Evolutionary conservation across 2,888 invertebrate genomes (phyloP), one percentile per base, ranked within the genome.

Genomic region (Cryptophagus acutangulus): DNA sequence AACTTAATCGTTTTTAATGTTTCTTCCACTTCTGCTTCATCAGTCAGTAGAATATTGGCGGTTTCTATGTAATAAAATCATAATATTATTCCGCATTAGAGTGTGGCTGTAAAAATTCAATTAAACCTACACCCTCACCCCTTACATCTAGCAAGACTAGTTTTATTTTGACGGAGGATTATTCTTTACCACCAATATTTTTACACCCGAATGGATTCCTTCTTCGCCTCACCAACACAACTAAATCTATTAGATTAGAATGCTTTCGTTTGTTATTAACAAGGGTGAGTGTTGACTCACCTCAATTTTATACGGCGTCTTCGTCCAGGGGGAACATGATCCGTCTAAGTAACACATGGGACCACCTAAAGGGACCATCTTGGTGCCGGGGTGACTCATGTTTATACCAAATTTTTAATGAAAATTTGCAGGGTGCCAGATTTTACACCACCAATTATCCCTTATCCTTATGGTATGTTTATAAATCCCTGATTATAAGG

Each of bases 251-350:
- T 52, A 49, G 52, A 52, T 52, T 52, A 52, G 41, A 38, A 38
- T 48, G 52, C 52, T 52, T 50, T 49, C 48, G 40, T 50, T 52
- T 52, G 43, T 51, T 51, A 51, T 51, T 50, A 49, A 44, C 46
- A 38, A 39, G 43, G 48, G 29, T 33, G 31, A 39, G 47, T 50
- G 52, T 52, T 52, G 52, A 52, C 51, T 51, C 47, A 52, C 51
- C 51, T 49, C 39, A 33, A 37, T 45, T 31, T 31, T 31, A 8
- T 31, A 31, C 12, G 16, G 31, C 15, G 16, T 31, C 31, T 16
- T 3, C n/a, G 5, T 5, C 12, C 8, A 31, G n/a, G 16, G 16
- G 31, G 41, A 44, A 41, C 48, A 44, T 46, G 44, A 49, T 43
- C 48, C 48, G 40, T 40, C 31, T 47, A 46, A 40, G 44, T 51